Conservation (phyloP, 2,113 vertebrate genomes). For the Capreolus pygargus region DNA sequence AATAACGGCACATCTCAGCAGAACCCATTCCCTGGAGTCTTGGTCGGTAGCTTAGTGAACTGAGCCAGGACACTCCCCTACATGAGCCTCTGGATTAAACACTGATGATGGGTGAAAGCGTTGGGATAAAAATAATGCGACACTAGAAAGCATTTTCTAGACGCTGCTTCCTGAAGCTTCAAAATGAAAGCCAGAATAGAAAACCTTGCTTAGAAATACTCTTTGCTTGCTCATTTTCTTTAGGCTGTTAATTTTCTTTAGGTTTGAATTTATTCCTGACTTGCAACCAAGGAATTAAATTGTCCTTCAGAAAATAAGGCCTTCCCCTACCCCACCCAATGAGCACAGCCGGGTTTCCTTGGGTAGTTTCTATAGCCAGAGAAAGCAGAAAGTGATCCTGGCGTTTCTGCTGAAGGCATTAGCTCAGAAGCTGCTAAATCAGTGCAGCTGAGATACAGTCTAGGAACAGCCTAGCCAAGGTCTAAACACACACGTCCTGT, state of each 20-base stretch:
- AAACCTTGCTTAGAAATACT: neutral
- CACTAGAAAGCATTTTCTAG: neutral
- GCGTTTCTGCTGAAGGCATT: fast-evolving
- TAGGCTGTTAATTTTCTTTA: neutral
- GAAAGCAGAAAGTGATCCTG: fast-evolving
- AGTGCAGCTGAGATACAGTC: neutral
- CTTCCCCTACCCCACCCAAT: fast-evolving
- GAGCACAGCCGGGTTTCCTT: fast-evolving
- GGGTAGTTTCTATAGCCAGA: fast-evolving
- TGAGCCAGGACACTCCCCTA: neutral
- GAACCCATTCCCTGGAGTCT: neutral
- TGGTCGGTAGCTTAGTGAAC: neutral
- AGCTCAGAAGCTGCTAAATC: fast-evolving
- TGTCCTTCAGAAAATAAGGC: neutral
- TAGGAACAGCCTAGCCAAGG: fast-evolving
- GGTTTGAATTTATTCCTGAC: neutral
- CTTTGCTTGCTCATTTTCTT: neutral
- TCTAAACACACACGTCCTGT: fast-evolving
- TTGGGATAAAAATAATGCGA: neutral
- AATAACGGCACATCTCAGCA: fast-evolving
- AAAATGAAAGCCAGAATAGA: neutral
- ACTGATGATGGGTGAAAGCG: neutral
- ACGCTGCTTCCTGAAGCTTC: neutral
- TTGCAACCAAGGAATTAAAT: neutral
- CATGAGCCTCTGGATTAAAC: neutral